phyloP scores from a whole-genome alignment of 2,888 invertebrate genomes.

The Agrilus biguttatus region DNA sequence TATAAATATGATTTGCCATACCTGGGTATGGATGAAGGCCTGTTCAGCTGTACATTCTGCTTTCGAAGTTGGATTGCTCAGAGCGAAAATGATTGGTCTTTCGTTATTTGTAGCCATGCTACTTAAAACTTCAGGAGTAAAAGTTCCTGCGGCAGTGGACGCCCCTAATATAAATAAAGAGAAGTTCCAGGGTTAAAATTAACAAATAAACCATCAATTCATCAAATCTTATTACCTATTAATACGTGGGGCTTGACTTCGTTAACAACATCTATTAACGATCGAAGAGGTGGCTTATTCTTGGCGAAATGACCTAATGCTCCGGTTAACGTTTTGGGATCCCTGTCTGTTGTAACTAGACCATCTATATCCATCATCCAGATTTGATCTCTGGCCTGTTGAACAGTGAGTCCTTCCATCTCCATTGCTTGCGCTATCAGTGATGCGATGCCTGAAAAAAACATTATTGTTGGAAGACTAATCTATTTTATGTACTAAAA shows the following conservation, averaged over 20 bases:
- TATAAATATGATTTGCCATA: slow-evolving; percentile 25
- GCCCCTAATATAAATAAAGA: slow-evolving; percentile 47
- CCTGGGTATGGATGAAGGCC: slow-evolving; percentile 82
- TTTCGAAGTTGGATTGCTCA: slow-evolving; percentile 95
- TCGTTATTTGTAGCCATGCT: slow-evolving; percentile 80
- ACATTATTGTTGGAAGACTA: too few species aligned
- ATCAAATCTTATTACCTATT: slow-evolving; percentile 50
- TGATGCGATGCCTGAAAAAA: slow-evolving; percentile 4
- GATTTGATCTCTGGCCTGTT: slow-evolving; percentile 75
- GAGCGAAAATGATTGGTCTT: slow-evolving; percentile 86
- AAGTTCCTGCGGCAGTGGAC: slow-evolving; percentile 82
- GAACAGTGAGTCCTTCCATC: slow-evolving; percentile 35
- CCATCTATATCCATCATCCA: slow-evolving; percentile 95
- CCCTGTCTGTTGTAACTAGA: slow-evolving; percentile 56
- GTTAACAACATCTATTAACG: slow-evolving; percentile 65
- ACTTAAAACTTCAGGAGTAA: slow-evolving; percentile 71
- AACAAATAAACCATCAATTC: not conserved
- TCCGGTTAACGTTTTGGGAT: slow-evolving; percentile 48
- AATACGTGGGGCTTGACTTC: slow-evolving; percentile 76
- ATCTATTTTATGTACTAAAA: too few species aligned
- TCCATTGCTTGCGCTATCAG: slow-evolving; percentile 24
- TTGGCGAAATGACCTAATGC: slow-evolving; percentile 64
- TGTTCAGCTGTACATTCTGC: slow-evolving; percentile 97
- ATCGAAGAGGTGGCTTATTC: slow-evolving; percentile 62
- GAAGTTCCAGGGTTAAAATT: not conserved